Base-by-base conservation (phyloP, 2,888 invertebrate genomes). In the Apocheima hispidaria region DNA sequence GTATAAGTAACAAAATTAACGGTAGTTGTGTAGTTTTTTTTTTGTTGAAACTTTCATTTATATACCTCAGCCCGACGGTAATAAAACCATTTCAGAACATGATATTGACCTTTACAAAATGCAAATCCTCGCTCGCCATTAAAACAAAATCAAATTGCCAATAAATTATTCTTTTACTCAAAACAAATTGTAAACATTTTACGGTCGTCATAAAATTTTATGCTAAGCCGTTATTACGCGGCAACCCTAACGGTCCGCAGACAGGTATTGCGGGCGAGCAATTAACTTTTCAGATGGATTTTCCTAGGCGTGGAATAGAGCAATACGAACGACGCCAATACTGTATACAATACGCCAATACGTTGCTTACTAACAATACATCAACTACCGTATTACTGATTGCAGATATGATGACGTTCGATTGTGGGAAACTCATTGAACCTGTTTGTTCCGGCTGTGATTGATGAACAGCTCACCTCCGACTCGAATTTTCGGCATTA, bases 241-340 rank as follows among this genome's bases (percentile, higher is more conserved):
- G 65, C 77, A 83, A 58, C 84, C 85, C 83, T 85, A 68, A 51
- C 64, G 65, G 70, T 56, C 70, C 65, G 66, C 73, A 73, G 74
- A 77, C 82, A 78, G 76, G 80, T 81, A 83, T 79, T 79, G 82
- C 77, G 75, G 77, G 72, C 68, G 72, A 73, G 84, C 84, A 86
- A 86, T 86, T 84, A 84, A 84, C 81, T 84, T 84, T 83, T 81
- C 84, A 84, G 83, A 81, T 82, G 77, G 78, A 80, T 79, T 79
- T 77, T 75, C 79, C 74, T 68, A 68, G 72, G 78, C 75, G 71
- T 75, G 73, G 75, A 78, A 80, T 77, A 75, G 75, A 78, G 82
- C 83, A 81, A 78, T 81, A 78, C 68, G 21, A 58, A 78, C 68
- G 30, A 60, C 68, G 49, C 43, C 75, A 73, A 77, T 77, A 74